Base-by-base conservation (phyloP, 2,888 invertebrate species). In the Calameuta pallipes region DNA sequence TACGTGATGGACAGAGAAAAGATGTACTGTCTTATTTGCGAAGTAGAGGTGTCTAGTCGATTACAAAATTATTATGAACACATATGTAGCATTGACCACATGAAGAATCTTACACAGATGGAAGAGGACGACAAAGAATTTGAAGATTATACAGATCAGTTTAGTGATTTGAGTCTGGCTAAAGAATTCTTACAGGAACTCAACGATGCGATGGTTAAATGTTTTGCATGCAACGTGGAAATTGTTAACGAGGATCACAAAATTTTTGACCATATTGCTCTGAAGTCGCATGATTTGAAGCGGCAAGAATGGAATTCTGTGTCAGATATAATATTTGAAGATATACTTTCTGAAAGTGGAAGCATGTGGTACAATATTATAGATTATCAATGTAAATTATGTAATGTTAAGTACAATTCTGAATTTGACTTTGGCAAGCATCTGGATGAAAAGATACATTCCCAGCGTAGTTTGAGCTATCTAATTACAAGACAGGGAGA, bases 21-120 rank as follows among this genome's bases (percentile, higher is more conserved):
- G 35, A 23, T 78, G 33, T 36, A 77, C 4, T 89, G 89, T 71
- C 80, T 89, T 35, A 77, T 86, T 33, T 88, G 89, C 79, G 82
- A 83, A n/a, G 76, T 76, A 76, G 81, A 74, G 15, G 78, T 86
- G 11, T 15, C 41, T 0, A 84, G 81, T 75, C 82, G 84, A 9
- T 41, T 80, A 1, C 81, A 83, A 71, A 76, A 75, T 36, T 82
- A 84, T 56, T 85, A 84, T 77, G 87, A 87, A 71, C 89, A 89
- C 79, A 82, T 87, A 23, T 79, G 82, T 9, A 79, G 83, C 31
- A 74, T 82, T 34, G 82, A 83, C 34, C 89, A 89, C 41, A 80
- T 76, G 23, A 35, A 76, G 23, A 82, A 82, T 78, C 81, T 88
- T 70, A 81, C 84, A 75, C 34, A 83, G 31, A 81, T 86, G 73